Percentiles rank a stretch among this genome's conserved stretches.
Evolutionary conservation across 2,113 vertebrate species (phyloP).

Genomic region (Leptocoma aspasia): DNA sequence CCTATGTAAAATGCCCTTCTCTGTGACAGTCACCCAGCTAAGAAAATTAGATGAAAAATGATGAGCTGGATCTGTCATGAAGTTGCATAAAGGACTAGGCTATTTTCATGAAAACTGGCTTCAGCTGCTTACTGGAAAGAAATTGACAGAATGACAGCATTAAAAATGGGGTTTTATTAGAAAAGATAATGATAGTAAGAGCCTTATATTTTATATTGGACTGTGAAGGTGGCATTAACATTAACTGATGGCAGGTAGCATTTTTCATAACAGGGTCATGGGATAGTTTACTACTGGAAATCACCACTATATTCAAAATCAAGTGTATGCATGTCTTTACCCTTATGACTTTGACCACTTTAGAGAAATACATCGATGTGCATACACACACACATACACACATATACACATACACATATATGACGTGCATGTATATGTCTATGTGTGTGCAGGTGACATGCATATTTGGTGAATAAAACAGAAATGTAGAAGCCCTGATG

Average conservation of each 20-base stretch:
- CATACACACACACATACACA: accelerated
- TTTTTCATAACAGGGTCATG: neutral
- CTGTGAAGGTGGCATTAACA: neutral
- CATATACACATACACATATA: no score
- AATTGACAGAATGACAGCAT: neutral
- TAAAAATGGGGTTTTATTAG: neutral
- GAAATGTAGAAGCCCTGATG: neutral
- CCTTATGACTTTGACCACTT: neutral
- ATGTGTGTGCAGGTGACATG: neutral
- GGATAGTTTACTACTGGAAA: neutral
- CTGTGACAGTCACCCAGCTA: neutral
- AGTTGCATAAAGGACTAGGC: neutral
- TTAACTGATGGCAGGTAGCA: neutral
- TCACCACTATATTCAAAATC: neutral
- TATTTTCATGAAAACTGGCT: neutral
- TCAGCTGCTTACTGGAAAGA: neutral
- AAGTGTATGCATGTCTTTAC: neutral
- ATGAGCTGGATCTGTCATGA: neutral
- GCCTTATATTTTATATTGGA: neutral
- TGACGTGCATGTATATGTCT: neutral
- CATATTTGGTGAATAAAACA: neutral
- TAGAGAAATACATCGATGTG: neutral
- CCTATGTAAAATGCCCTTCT: neutral
- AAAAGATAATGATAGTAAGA: neutral
- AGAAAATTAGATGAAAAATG: neutral